Evolutionary conservation across 2,113 vertebrate species (phyloP).

Genomic region (Oreochromis tanganicae): DNA sequence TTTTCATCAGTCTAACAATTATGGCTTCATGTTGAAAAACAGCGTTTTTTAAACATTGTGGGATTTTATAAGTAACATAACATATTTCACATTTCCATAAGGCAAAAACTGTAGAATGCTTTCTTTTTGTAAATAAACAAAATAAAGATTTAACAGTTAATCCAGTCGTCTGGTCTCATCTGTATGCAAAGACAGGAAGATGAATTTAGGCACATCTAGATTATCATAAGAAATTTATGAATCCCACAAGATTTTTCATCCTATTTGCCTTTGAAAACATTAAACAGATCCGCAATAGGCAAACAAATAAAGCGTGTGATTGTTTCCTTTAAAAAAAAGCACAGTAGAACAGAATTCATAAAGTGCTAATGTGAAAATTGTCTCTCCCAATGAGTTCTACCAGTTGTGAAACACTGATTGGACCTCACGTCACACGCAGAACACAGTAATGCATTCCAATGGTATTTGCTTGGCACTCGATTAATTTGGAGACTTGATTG

Average conservation of each 20-base stretch:
- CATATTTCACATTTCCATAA: not conserved
- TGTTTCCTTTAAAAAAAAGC: not conserved
- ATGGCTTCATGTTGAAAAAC: not conserved
- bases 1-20: not conserved
- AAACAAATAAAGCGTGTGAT: not conserved
- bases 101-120: not conserved
- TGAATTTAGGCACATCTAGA: not conserved
- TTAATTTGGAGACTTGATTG: conserved; percentile 45
- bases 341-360: not conserved
- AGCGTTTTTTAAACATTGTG: not conserved
- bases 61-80: not conserved
- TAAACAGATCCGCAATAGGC: not conserved
- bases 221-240: not conserved
- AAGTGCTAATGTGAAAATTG: not conserved
- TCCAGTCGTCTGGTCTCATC: not conserved
- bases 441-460: conserved; percentile 12
- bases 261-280: not conserved
- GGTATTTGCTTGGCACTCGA: conserved; percentile 20
- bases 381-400: not conserved
- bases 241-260: not conserved
- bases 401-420: not conserved
- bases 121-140: not conserved
- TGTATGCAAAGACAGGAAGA: not conserved
- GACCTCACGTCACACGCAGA: not conserved
- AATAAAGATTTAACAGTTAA: not conserved